Evolutionary conservation across 2,113 vertebrate species (phyloP), one percentile per base, ranked within the genome.

Genomic region (Nansenia antarctica): DNA sequence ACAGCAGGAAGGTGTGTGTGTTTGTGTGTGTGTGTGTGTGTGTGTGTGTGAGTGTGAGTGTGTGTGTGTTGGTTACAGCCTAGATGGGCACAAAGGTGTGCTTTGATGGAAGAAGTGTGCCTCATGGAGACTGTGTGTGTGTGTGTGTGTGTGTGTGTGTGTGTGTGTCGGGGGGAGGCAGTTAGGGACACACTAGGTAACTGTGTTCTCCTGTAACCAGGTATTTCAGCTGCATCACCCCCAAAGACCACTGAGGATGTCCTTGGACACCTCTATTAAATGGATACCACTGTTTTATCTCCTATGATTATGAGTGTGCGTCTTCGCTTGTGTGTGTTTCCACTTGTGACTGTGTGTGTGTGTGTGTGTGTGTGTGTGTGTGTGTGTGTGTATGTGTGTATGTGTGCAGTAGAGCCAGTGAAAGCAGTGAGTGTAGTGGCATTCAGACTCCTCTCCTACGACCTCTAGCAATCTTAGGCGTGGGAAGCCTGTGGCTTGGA

Each of bases 391-490:
- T n/a, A n/a, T n/a, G n/a, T n/a, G n/a, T n/a, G n/a, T n/a, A n/a
- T n/a, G n/a, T 57, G 29, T 20, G 54, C 29, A 22, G 9, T 55
- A 39, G 57, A 42, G 39, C 1, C 0, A 42, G 65, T 61, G 37
- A 67, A n/a, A 86, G 75, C 67, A 78, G 47, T 61, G 64, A 65
- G 62, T 57, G 2, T 20, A 74, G 64, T 64, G 55, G 68, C 71
- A 65, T 72, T 47, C n/a, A n/a, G n/a, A n/a, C n/a, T n/a, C n/a
- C n/a, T 47, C 42, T n/a, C 42, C 35, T 29, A n/a, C 22, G 8
- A 63, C 62, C 42, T 61, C 14, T 47, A 35, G 45, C 29, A 27
- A 22, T n/a, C n/a, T 20, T 64, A 22, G 61, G 15, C 63, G 62
- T 76, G 60, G 49, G 61, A 45, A 72, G 59, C 71, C 70, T 72